Conservation (phyloP, 2,113 vertebrate genomes). For the Sakesphorus luctuosus region DNA sequence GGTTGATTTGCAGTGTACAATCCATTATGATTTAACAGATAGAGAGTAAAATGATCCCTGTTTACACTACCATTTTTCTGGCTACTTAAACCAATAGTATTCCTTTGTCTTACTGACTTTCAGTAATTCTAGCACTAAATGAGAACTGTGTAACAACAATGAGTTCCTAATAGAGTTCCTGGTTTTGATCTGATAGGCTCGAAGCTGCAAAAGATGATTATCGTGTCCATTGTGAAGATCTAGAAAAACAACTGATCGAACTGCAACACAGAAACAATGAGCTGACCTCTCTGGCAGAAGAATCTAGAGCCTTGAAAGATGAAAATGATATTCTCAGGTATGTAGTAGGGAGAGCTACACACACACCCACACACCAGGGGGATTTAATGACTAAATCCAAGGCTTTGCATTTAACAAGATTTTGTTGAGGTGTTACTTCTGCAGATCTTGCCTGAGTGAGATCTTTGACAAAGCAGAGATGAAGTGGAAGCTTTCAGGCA, state of each 20-base stretch:
- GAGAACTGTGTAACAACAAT: not conserved
- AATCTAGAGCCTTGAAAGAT: constrained; percentile 92
- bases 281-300: constrained; percentile 92
- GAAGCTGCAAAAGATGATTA: constrained; percentile 98
- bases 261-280: constrained; percentile 95
- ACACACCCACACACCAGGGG: too few species aligned
- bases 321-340: constrained; percentile 95
- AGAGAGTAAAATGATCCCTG: not conserved
- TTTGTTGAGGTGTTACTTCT: not conserved
- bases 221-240: constrained; percentile 94
- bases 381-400: not conserved
- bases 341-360: not conserved
- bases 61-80: not conserved
- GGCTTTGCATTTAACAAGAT: not conserved
- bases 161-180: not conserved
- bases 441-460: not conserved
- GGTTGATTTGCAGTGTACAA: not conserved
- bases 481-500: not conserved
- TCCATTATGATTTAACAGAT: not conserved
- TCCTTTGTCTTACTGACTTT: not conserved
- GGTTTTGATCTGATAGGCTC: constrained; percentile 76
- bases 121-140: not conserved
- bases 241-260: constrained; percentile 94
- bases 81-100: not conserved
- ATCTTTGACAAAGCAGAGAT: not conserved